Evolutionary conservation across 1,140 invertebrate genomes (phyloP).

Genomic region (Aphaenogaster rudis): DNA sequence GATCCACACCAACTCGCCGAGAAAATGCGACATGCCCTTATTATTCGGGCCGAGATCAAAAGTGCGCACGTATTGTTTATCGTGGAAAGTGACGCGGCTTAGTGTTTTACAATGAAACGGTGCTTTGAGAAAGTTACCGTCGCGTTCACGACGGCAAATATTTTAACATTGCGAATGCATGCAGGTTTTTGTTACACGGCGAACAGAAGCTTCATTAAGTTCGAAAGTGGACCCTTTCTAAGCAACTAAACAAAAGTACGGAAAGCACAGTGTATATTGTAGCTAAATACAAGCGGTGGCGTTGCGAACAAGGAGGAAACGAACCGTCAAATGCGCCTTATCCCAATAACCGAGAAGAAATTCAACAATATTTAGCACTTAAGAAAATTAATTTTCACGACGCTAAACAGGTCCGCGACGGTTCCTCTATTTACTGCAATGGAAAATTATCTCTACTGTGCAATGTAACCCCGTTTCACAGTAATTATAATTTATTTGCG

Average conservation of each 20-base stretch:
- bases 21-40: slow-evolving; percentile 11
- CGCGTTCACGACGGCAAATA: neutral
- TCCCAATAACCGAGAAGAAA: neutral
- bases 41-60: slow-evolving; percentile 4
- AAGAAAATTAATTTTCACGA: slow-evolving; percentile 18
- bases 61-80: slow-evolving; percentile 3
- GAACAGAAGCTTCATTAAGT: slow-evolving; percentile 1
- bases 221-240: neutral
- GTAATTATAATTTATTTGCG: slow-evolving; percentile 52
- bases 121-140: neutral
- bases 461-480: slow-evolving; percentile 15
- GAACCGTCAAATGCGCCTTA: neutral
- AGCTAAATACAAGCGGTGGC: neutral
- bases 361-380: slow-evolving; percentile 21
- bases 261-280: neutral
- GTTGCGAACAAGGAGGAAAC: neutral
- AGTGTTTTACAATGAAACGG: neutral
- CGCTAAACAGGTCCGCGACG: neutral
- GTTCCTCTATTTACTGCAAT: slow-evolving; percentile 31
- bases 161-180: neutral
- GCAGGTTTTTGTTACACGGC: neutral
- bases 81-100: neutral
- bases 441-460: slow-evolving; percentile 4
- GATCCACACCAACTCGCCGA: neutral
- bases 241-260: neutral